These are phyloP conservation scores for Strongylocentrotus purpuratus DNA, from an alignment of 35 echinoderm and acorn worm species.

Conservation along the genomic window DNA sequence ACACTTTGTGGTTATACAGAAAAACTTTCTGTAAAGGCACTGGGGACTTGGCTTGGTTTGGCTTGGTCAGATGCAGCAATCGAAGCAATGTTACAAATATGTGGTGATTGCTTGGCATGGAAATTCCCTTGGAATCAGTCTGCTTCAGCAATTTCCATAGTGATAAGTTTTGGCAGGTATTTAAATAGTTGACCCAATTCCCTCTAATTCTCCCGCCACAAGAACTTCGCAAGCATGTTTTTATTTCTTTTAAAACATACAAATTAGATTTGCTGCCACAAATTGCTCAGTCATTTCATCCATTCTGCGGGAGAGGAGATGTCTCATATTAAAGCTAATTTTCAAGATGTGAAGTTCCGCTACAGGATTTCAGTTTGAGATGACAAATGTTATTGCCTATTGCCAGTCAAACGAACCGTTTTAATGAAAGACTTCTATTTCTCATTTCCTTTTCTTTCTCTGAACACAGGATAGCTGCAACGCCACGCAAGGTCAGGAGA, in stretches of 20 bases:
- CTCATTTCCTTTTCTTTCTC: background rate
- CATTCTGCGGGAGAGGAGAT: background rate
- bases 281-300: slow-evolving; percentile 30
- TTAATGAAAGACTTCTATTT: background rate
- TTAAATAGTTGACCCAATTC: slow-evolving; percentile 1
- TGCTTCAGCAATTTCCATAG: background rate
- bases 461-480: slow-evolving; percentile 33
- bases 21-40: too few relatives aligned
- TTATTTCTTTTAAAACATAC: slow-evolving; percentile 12
- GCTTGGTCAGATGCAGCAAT: too few relatives aligned
- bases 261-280: slow-evolving; percentile 31
- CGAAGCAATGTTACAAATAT: too few relatives aligned
- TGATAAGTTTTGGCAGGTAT: background rate
- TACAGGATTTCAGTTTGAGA: background rate
- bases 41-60: too few relatives aligned
- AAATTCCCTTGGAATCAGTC: background rate
- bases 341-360: background rate
- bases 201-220: background rate
- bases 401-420: background rate
- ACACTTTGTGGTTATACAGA: too few relatives aligned
- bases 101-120: too few relatives aligned
- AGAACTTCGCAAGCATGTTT: background rate
- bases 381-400: slow-evolving; percentile 19
- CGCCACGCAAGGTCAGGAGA: background rate
- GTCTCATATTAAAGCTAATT: background rate